phyloP scores from a whole-genome alignment of 2,888 invertebrate species.

The Adelognathus sp. region DNA sequence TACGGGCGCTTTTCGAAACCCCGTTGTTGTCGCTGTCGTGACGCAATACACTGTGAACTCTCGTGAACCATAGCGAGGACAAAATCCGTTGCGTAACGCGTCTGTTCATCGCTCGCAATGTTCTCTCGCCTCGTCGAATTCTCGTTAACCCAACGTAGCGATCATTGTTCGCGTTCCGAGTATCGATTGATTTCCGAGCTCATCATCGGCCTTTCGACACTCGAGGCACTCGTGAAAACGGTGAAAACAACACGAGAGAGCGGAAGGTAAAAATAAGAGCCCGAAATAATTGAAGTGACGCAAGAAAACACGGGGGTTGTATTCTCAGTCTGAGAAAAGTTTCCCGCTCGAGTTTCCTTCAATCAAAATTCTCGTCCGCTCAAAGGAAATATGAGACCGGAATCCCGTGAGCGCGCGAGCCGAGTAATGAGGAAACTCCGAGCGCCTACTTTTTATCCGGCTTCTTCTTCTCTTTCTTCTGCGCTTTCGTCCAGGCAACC shows the following conservation, averaged over 20 bases:
- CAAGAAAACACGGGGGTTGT: conserved; percentile 64
- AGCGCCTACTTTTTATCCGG: conserved; percentile 47
- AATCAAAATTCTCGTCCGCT: conserved; percentile 72
- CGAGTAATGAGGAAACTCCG: conserved; percentile 73
- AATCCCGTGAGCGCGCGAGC: conserved; percentile 68
- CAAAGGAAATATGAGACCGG: conserved; percentile 73
- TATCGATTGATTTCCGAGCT: not conserved
- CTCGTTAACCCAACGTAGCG: not conserved
- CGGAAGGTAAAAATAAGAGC: conserved; percentile 57
- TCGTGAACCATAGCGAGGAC: conserved; percentile 26
- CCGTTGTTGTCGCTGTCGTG: conserved; percentile 28
- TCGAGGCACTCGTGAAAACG: not conserved
- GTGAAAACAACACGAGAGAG: not conserved
- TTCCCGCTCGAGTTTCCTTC: conserved; percentile 66
- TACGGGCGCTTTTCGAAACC: conserved; percentile 34
- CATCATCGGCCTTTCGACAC: not conserved
- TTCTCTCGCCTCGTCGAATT: not conserved
- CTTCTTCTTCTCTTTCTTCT: conserved; percentile 21
- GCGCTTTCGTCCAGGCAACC: not conserved
- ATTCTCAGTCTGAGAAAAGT: conserved; percentile 39
- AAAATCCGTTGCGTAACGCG: conserved; percentile 41
- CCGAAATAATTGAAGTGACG: conserved; percentile 69
- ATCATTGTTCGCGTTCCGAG: not conserved
- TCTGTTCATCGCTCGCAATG: not conserved
- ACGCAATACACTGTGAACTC: conserved; percentile 32